These are phyloP conservation scores for Clinocottus analis DNA, from an alignment of 2,113 vertebrate genomes.

Conservation along the genomic window DNA sequence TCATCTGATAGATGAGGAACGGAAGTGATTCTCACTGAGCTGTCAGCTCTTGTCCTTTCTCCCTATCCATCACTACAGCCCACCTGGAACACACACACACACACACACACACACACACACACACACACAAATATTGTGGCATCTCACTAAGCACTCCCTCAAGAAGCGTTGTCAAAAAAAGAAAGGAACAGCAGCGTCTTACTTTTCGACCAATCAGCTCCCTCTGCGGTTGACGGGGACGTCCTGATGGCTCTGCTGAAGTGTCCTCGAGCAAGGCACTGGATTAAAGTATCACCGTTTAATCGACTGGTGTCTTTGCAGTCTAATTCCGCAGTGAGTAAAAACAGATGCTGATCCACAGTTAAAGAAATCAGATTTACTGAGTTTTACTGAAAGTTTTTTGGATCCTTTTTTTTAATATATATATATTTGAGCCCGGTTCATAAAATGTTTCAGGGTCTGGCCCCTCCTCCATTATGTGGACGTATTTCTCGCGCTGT, in stretches of 20 bases:
- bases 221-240: not conserved
- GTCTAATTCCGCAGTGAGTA: not conserved
- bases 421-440: not conserved
- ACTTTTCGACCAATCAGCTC: conserved; percentile 26
- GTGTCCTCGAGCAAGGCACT: conserved; percentile 9
- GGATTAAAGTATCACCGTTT: not conserved
- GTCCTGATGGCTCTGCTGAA: not conserved
- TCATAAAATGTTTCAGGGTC: not conserved
- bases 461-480: not conserved
- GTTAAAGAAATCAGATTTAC: not conserved
- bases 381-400: not conserved
- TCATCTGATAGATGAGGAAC: conserved; percentile 72
- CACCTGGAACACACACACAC: conserved; percentile 39
- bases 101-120: conserved; percentile 4
- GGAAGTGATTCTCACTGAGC: conserved; percentile 60
- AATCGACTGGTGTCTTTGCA: not conserved
- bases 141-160: conserved; percentile 9
- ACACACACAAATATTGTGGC: conserved; percentile 1
- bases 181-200: conserved; percentile 17
- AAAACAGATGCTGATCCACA: not conserved
- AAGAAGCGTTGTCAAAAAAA: conserved; percentile 22
- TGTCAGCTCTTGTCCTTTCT: conserved; percentile 53
- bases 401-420: not conserved
- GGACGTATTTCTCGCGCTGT: not conserved
- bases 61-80: conserved; percentile 63